phyloP scores from a whole-genome alignment of 2,113 vertebrate species.

The Zootoca vivipara region DNA sequence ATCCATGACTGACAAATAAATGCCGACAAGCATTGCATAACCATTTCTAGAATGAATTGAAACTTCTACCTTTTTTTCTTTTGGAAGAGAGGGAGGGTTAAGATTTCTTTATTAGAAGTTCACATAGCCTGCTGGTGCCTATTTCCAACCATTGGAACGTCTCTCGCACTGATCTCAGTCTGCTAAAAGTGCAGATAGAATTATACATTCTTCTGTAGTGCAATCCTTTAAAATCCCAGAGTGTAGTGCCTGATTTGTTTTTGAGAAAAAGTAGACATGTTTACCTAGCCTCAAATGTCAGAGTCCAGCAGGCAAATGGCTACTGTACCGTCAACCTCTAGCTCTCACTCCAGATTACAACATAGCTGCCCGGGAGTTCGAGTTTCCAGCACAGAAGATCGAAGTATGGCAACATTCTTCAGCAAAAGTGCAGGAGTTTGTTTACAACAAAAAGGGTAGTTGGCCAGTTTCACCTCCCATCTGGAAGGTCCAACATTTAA shows the following conservation, averaged over 20 bases:
- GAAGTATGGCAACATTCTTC: slow-evolving; percentile 57
- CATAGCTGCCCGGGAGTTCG: slow-evolving; percentile 75
- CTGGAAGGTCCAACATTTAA: slow-evolving; percentile 60
- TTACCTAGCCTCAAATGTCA: slow-evolving; percentile 71
- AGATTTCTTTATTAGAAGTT: slow-evolving; percentile 41
- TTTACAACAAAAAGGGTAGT: slow-evolving; percentile 41
- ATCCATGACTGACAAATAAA: slow-evolving; percentile 59
- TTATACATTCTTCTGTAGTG: slow-evolving; percentile 80
- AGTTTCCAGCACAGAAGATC: slow-evolving; percentile 61
- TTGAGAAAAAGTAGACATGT: slow-evolving; percentile 68
- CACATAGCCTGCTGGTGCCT: slow-evolving; percentile 74
- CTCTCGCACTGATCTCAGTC: slow-evolving; percentile 72
- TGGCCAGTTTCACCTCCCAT: slow-evolving; percentile 49
- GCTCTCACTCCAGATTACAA: slow-evolving; percentile 48
- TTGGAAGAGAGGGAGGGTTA: slow-evolving; percentile 60
- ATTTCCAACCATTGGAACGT: slow-evolving; percentile 50
- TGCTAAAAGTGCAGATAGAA: slow-evolving; percentile 72
- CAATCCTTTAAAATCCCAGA: slow-evolving; percentile 80
- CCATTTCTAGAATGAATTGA: slow-evolving; percentile 71
- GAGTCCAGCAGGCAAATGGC: slow-evolving; percentile 57
- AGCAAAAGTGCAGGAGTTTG: slow-evolving; percentile 34
- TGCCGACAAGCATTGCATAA: slow-evolving; percentile 58
- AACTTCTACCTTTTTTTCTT: slow-evolving; percentile 63
- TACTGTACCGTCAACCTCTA: slow-evolving; percentile 55
- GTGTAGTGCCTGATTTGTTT: slow-evolving; percentile 75